phyloP scores from a whole-genome alignment of 2,888 invertebrate species.

The Stratiomys singularior region DNA sequence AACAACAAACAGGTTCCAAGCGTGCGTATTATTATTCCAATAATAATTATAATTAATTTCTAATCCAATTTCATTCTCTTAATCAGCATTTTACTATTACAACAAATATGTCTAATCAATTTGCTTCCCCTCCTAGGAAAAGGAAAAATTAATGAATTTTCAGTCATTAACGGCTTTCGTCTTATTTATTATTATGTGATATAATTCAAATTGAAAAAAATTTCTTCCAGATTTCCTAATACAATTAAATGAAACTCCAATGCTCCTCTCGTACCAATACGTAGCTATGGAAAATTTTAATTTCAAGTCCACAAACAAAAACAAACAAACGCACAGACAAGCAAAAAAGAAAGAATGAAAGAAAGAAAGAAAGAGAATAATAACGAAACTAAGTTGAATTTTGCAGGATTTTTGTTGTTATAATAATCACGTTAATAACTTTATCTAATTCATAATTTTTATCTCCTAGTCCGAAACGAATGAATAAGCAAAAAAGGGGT shows the following conservation, averaged over 20 bases:
- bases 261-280: not conserved
- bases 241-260: constrained; percentile 7
- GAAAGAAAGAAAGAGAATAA: not conserved
- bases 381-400: constrained; percentile 1
- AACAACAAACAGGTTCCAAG: constrained; percentile 25
- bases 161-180: not conserved
- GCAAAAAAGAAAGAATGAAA: not conserved
- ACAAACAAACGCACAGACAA: not conserved
- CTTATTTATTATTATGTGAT: not conserved
- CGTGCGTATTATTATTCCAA: constrained; percentile 1
- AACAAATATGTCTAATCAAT: constrained; percentile 16
- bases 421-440: not conserved
- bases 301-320: not conserved
- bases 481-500: constrained; percentile 1
- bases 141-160: constrained; percentile 14
- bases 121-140: constrained; percentile 33
- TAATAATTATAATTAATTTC: constrained; percentile 13
- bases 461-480: constrained; percentile 17
- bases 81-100: constrained; percentile 13
- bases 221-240: constrained; percentile 43
- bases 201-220: constrained; percentile 19
- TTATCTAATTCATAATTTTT: constrained; percentile 36
- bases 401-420: constrained; percentile 25
- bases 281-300: constrained; percentile 7
- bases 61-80: constrained; percentile 20